These are phyloP conservation scores for Fratercula arctica DNA, from an alignment of 2,797 vertebrate species.

Conservation along the genomic window DNA sequence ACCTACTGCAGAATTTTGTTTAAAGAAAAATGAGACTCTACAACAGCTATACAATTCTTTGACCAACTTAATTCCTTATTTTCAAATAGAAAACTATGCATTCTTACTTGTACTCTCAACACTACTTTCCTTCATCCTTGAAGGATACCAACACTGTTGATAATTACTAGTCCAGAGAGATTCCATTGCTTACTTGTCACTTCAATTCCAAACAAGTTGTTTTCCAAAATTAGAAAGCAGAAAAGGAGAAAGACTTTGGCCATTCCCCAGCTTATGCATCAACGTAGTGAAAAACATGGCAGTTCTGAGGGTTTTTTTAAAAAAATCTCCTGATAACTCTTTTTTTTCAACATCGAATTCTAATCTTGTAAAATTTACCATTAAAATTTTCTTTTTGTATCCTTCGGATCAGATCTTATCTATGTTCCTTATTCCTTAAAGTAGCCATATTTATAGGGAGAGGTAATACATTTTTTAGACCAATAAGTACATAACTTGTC, in stretches of 20 bases:
- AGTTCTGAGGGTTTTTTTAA: too few relatives aligned
- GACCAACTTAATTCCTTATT: not conserved
- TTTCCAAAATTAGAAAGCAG: not conserved
- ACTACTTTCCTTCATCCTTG: not conserved
- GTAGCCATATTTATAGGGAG: not conserved
- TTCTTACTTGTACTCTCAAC: not conserved
- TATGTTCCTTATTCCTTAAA: not conserved
- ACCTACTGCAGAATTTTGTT: not conserved
- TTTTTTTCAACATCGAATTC: not conserved
- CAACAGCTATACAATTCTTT: not conserved
- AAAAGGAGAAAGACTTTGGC: not conserved
- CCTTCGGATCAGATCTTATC: not conserved
- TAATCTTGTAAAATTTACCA: not conserved
- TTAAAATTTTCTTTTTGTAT: not conserved
- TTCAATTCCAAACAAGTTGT: not conserved
- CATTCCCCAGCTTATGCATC: accelerated
- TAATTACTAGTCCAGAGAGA: not conserved
- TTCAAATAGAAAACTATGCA: not conserved
- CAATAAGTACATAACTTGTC: not conserved
- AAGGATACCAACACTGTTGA: not conserved
- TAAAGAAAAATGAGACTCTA: not conserved
- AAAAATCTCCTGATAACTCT: not conserved
- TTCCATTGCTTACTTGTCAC: not conserved
- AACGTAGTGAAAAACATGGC: not conserved
- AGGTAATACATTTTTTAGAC: not conserved